Evolutionary conservation across 2,797 vertebrate species (phyloP).

Genomic region (Heliangelus exortis): DNA sequence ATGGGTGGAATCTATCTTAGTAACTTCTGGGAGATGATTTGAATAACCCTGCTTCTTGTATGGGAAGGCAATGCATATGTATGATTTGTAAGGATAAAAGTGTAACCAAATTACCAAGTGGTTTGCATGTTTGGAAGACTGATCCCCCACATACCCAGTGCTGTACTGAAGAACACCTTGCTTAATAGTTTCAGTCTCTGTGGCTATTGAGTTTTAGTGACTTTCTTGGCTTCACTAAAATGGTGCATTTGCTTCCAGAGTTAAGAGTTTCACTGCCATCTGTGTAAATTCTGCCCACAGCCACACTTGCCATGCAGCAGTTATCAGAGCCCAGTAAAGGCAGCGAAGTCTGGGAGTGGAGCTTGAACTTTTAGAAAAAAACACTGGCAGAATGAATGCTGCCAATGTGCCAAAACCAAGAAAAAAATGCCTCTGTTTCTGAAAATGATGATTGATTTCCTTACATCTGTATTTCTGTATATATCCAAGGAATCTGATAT

Average conservation of each 20-base stretch:
- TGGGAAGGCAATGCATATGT: no score
- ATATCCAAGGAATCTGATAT: not conserved
- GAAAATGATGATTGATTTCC: rapidly evolving
- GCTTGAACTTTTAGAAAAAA: not conserved
- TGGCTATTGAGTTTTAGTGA: no score
- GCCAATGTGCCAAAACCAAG: not conserved
- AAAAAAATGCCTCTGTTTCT: not conserved
- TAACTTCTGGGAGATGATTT: no score
- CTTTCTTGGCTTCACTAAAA: no score
- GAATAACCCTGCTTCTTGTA: no score
- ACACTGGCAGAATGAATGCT: not conserved
- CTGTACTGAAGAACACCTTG: no score
- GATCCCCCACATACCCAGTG: no score
- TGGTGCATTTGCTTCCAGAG: rapidly evolving
- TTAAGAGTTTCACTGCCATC: rapidly evolving
- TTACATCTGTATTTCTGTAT: not conserved
- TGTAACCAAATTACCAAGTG: no score
- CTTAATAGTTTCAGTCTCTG: no score
- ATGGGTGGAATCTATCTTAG: no score
- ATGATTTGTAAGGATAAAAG: no score
- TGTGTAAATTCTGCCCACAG: rapidly evolving
- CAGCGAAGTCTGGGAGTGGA: rapidly evolving
- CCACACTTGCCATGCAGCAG: rapidly evolving
- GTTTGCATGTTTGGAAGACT: no score
- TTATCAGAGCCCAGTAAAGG: not conserved